A percentile compares a stretch with the other conserved stretches of the same genome.
phyloP scores from a whole-genome alignment of 2,113 vertebrate species.

The Embiotoca jacksoni region DNA sequence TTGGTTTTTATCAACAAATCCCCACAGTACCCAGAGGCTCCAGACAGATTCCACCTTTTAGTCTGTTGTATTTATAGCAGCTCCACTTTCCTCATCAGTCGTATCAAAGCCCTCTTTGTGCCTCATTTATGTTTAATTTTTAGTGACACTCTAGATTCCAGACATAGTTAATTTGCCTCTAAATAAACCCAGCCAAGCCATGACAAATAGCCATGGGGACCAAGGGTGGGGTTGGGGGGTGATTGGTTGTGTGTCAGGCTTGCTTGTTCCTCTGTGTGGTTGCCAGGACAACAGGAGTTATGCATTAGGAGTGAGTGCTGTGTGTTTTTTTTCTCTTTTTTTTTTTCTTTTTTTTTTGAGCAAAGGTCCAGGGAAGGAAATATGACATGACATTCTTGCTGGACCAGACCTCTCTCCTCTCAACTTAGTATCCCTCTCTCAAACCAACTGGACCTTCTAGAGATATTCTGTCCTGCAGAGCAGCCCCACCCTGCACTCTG shows the following conservation, averaged over 20 bases:
- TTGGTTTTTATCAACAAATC: conserved; percentile 42
- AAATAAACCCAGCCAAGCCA: conserved; percentile 87
- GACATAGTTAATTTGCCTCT: conserved; percentile 88
- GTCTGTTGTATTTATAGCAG: conserved; percentile 46
- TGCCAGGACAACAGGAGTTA: conserved; percentile 79
- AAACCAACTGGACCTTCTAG: conserved; percentile 50
- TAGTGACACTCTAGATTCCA: conserved; percentile 84
- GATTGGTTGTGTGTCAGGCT: conserved; percentile 82
- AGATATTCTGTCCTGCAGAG: conserved; percentile 62
- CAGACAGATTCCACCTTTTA: conserved; percentile 35
- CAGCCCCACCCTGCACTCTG: conserved; percentile 62
- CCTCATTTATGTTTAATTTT: conserved; percentile 68
- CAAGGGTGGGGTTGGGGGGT: conserved; percentile 62
- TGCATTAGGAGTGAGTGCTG: conserved; percentile 69
- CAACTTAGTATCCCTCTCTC: conserved; percentile 27
- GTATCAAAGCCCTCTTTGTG: conserved; percentile 68
- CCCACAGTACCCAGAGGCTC: conserved; percentile 28
- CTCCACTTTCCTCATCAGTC: conserved; percentile 41
- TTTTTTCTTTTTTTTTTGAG: conserved; percentile 74
- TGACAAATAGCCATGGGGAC: conserved; percentile 86
- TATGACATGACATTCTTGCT: conserved; percentile 86
- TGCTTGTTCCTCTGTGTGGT: conserved; percentile 84
- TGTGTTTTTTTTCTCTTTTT: conserved; percentile 50
- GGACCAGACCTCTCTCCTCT: conserved; percentile 62
- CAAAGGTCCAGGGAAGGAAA: conserved; percentile 84